phyloP scores from a whole-genome alignment of 2,888 invertebrate species.

The Miltochrista miniata region DNA sequence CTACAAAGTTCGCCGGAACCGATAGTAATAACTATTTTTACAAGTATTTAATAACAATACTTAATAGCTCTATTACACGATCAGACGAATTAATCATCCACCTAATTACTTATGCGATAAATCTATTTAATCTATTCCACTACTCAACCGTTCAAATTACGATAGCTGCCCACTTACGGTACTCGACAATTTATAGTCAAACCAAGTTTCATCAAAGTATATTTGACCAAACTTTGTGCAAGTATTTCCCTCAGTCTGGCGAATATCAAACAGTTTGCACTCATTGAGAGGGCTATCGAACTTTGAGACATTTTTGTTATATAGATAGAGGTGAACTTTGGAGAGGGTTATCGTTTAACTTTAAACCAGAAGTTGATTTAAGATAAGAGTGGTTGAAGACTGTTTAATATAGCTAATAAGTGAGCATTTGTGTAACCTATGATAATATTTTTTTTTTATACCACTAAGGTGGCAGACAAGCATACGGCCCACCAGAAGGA shows the following conservation, averaged over 20 bases:
- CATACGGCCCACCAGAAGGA: too few relatives aligned
- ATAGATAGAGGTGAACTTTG: slow-evolving; percentile 3
- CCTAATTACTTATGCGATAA: slow-evolving; percentile 10
- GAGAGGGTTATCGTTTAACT: slow-evolving; percentile 1
- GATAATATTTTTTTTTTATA: too few relatives aligned
- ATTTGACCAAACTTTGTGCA: slow-evolving; percentile 29
- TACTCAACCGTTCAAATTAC: slow-evolving; percentile 16
- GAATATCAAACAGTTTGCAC: slow-evolving; percentile 22
- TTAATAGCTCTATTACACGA: too few relatives aligned
- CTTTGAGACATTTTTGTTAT: slow-evolving; percentile 12
- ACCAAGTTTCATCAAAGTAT: slow-evolving; percentile 28
- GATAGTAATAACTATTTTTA: too few relatives aligned
- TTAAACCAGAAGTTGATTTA: slow-evolving; percentile 3
- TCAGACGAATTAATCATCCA: neutral
- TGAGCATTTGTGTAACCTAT: too few relatives aligned
- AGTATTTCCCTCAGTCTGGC: slow-evolving; percentile 28
- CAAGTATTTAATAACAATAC: too few relatives aligned
- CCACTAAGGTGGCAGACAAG: too few relatives aligned
- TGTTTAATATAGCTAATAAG: neutral
- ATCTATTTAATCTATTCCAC: slow-evolving; percentile 21
- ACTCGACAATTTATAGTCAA: slow-evolving; percentile 23
- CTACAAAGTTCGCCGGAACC: too few relatives aligned
- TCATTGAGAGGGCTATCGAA: slow-evolving; percentile 7
- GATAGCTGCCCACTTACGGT: slow-evolving; percentile 14
- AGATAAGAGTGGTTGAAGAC: neutral